A percentile compares a stretch with the other conserved stretches of the same genome.
Conservation (phyloP, 2,888 invertebrate genomes). For the Chelonus formosanus region DNA sequence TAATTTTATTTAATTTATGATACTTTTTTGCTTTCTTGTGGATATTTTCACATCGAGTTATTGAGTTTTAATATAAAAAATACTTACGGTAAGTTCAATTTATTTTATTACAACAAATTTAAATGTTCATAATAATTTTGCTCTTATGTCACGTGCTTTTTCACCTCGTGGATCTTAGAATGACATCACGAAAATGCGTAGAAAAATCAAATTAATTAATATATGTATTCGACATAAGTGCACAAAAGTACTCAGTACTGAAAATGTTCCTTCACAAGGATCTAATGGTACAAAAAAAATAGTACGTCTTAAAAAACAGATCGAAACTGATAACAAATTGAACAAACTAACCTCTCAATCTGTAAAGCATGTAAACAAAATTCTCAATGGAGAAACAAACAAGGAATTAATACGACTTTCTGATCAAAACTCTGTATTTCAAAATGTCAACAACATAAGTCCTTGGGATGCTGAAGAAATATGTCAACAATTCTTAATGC, state of each 20-base stretch:
- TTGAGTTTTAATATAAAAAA: not conserved
- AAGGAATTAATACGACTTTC: too few species aligned
- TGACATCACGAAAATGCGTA: constrained; percentile 35
- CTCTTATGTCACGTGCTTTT: constrained; percentile 18
- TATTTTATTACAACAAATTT: not conserved
- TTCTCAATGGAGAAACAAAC: too few species aligned
- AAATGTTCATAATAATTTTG: not conserved
- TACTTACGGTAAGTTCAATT: constrained; percentile 3
- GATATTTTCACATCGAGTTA: constrained; percentile 34
- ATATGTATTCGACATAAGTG: constrained; percentile 46
- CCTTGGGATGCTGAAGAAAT: too few species aligned
- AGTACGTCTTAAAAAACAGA: not conserved
- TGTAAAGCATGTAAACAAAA: too few species aligned
- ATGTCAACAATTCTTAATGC: too few species aligned
- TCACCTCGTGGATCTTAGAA: constrained; percentile 23
- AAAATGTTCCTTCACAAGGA: not conserved
- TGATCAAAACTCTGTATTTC: too few species aligned
- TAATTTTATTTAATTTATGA: constrained; percentile 44
- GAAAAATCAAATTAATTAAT: constrained; percentile 43
- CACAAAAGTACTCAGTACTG: not conserved
- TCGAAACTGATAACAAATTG: too few species aligned
- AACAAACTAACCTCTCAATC: too few species aligned
- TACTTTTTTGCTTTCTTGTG: constrained; percentile 42
- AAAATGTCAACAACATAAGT: too few species aligned
- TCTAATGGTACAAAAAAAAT: not conserved